Evolutionary conservation across 2,113 vertebrate species (phyloP).

Genomic region (Oophaga pumilio): DNA sequence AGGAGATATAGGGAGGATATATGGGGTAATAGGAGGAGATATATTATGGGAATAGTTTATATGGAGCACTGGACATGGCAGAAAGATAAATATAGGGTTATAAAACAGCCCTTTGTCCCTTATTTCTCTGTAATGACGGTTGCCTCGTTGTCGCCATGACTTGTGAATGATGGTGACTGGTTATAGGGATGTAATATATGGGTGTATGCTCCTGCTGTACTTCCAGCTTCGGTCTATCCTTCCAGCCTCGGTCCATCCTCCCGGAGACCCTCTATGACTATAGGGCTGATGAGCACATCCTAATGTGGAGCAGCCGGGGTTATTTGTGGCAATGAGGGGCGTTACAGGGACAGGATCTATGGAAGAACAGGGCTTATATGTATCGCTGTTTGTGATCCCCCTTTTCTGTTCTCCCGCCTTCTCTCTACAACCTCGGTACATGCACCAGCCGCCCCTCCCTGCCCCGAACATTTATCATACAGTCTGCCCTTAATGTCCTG

Average conservation of each 20-base stretch:
- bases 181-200: background rate
- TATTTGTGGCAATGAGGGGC: constrained; percentile 26
- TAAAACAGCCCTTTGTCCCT: no score
- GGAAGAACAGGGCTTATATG: background rate
- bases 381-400: constrained; percentile 1
- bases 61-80: no score
- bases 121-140: no score
- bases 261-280: background rate
- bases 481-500: constrained; percentile 48
- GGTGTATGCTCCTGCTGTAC: background rate
- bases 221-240: no score
- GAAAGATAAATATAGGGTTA: no score
- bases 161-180: background rate
- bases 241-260: no score
- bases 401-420: background rate
- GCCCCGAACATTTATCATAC: constrained; percentile 41
- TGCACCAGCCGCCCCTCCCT: background rate
- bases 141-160: background rate
- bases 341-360: constrained; percentile 11
- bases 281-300: background rate
- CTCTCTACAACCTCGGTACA: background rate
- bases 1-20: background rate
- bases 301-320: background rate
- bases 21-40: background rate
- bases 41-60: background rate